A percentile compares a stretch with the other conserved stretches of the same genome.
phyloP scores from a whole-genome alignment of 2,888 invertebrate species.

The Campoletis raptor region DNA sequence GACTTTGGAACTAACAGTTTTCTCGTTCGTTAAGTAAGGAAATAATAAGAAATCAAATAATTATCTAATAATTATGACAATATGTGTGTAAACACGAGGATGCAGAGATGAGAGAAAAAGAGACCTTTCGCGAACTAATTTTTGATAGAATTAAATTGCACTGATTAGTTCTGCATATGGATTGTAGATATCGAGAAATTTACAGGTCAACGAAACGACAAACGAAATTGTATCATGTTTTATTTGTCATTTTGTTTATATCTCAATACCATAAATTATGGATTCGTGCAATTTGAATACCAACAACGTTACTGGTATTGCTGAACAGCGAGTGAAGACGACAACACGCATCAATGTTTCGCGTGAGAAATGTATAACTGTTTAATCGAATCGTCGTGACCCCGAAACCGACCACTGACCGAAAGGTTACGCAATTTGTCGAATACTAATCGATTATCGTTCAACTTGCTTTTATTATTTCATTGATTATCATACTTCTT shows the following conservation, averaged over 20 bases:
- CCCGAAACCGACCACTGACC: slow-evolving; percentile 52
- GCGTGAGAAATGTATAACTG: slow-evolving; percentile 54
- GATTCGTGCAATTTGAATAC: slow-evolving; percentile 10
- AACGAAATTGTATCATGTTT: neutral
- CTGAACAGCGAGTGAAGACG: neutral
- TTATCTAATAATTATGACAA: neutral
- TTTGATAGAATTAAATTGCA: neutral
- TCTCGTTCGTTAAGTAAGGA: neutral
- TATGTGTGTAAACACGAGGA: neutral
- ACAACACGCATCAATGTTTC: neutral
- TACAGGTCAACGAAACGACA: neutral
- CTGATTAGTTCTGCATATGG: neutral
- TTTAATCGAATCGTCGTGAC: slow-evolving; percentile 60
- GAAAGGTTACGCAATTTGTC: slow-evolving; percentile 59
- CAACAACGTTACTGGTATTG: slow-evolving; percentile 2
- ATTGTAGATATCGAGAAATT: neutral
- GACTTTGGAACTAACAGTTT: neutral
- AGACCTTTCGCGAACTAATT: neutral
- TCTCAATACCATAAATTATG: slow-evolving; percentile 13
- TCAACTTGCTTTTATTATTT: slow-evolving; percentile 26
- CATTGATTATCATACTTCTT: slow-evolving; percentile 6
- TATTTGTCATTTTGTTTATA: neutral
- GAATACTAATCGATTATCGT: slow-evolving; percentile 51
- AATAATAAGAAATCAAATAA: neutral
- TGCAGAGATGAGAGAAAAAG: neutral